These are phyloP conservation scores for Allophyes oxyacanthae DNA, from an alignment of 2,888 invertebrate genomes.

Conservation along the genomic window DNA sequence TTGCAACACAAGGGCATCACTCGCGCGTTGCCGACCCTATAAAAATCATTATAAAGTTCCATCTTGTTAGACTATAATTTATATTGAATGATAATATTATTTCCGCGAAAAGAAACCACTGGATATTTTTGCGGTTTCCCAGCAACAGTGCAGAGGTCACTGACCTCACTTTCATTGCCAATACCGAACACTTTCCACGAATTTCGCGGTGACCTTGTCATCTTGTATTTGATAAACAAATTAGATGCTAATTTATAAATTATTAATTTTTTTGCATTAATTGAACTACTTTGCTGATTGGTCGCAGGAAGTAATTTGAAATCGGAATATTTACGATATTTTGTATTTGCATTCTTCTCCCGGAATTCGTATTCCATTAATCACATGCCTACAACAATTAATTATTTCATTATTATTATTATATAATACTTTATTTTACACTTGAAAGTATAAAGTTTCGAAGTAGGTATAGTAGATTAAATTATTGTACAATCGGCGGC, in stretches of 20 bases:
- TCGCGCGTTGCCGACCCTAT: too few relatives aligned
- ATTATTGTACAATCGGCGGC: too few relatives aligned
- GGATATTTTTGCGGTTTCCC: slow-evolving; percentile 23
- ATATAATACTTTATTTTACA: too few relatives aligned
- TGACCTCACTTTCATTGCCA: slow-evolving; percentile 58
- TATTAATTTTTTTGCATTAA: slow-evolving; percentile 7
- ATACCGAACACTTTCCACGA: slow-evolving; percentile 48
- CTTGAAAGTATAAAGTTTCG: too few relatives aligned
- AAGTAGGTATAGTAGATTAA: too few relatives aligned
- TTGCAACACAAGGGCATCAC: too few relatives aligned
- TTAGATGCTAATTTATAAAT: slow-evolving; percentile 14
- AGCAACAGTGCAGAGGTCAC: slow-evolving; percentile 29
- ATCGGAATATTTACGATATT: slow-evolving; percentile 6
- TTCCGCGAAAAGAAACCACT: slow-evolving; percentile 32
- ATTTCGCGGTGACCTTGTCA: slow-evolving; percentile 35
- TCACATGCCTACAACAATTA: too few relatives aligned
- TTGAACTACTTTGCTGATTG: neutral
- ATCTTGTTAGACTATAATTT: too few relatives aligned
- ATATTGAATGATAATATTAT: neutral
- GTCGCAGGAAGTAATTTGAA: slow-evolving; percentile 1
- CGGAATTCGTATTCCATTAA: neutral
- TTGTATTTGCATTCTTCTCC: neutral
- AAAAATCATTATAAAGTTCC: too few relatives aligned
- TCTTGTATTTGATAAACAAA: slow-evolving; percentile 7
- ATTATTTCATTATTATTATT: too few relatives aligned